A percentile compares a stretch with the other conserved stretches of the same genome.
These are phyloP conservation scores for Nasonia longicornis DNA, from an alignment of 1,140 invertebrate genomes.

Conservation along the genomic window DNA sequence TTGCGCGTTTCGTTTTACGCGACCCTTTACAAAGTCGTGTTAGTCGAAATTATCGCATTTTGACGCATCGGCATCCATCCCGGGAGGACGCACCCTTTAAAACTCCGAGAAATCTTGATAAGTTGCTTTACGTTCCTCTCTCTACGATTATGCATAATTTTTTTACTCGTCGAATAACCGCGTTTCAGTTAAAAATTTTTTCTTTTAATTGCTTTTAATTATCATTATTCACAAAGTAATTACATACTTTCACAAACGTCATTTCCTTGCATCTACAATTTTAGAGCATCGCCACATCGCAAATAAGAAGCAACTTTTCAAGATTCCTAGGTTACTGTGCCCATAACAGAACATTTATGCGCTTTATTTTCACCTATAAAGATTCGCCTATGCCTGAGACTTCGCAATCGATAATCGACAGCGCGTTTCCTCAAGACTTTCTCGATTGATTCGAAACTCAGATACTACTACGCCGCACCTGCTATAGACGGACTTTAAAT, in stretches of 20 bases:
- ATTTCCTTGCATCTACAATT: background rate
- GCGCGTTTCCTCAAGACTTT: conserved; percentile 23
- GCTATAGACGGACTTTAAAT: conserved; percentile 8
- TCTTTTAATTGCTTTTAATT: conserved; percentile 15
- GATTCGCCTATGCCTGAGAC: conserved; percentile 33
- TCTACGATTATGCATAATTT: conserved; percentile 6
- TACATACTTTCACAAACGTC: conserved; percentile 20
- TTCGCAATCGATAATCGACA: conserved; percentile 17
- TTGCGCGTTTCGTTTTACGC: conserved; percentile 5
- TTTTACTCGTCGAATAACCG: background rate
- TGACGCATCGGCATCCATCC: conserved; percentile 50
- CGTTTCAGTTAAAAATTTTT: conserved; percentile 4
- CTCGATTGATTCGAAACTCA: conserved; percentile 31
- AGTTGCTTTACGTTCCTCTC: background rate
- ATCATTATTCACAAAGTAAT: conserved; percentile 38
- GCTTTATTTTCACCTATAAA: conserved; percentile 26
- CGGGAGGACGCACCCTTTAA: conserved; percentile 54
- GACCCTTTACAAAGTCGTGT: background rate
- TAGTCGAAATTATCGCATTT: conserved; percentile 8
- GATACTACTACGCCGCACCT: conserved; percentile 26
- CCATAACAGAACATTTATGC: conserved; percentile 15
- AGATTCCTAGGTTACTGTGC: conserved; percentile 24
- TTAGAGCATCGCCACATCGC: background rate
- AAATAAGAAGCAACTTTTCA: conserved; percentile 37
- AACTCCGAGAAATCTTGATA: conserved; percentile 37